phyloP scores from a whole-genome alignment of 2,888 invertebrate genomes.

The Dasysyrphus tricinctus region DNA sequence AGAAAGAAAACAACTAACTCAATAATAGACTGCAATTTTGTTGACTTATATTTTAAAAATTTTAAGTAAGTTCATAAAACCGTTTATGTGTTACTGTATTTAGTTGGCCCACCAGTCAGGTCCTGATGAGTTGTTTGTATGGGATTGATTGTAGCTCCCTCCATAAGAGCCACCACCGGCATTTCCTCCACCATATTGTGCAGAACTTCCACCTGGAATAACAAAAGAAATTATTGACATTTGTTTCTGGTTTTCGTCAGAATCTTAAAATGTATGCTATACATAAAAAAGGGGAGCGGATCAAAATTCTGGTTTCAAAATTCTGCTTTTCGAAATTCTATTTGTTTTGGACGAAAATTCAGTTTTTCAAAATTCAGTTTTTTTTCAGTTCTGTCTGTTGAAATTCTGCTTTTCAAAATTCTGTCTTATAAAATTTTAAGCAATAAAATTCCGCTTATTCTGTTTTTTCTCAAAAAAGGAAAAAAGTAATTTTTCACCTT shows the following conservation, averaged over 20 bases:
- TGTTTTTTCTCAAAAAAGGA: too few relatives aligned
- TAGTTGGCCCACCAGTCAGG: conserved; percentile 74
- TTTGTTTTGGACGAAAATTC: too few relatives aligned
- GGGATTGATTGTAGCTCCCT: conserved; percentile 69
- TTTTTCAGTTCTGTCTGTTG: too few relatives aligned
- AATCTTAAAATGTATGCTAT: not conserved
- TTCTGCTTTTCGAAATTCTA: too few relatives aligned
- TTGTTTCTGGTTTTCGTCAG: not conserved
- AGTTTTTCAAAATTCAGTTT: too few relatives aligned
- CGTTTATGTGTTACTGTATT: conserved; percentile 31
- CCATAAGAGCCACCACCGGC: conserved; percentile 66
- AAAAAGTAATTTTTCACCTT: too few relatives aligned
- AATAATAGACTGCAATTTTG: conserved; percentile 48
- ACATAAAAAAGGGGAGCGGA: too few relatives aligned
- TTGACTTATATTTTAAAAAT: conserved; percentile 47
- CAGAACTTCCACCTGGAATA: conserved; percentile 59
- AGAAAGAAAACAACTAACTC: conserved; percentile 27
- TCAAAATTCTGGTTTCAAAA: too few relatives aligned
- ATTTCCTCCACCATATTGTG: conserved; percentile 42
- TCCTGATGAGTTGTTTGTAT: conserved; percentile 64
- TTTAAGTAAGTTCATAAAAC: conserved; percentile 55
- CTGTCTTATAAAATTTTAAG: too few relatives aligned
- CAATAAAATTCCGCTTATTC: too few relatives aligned
- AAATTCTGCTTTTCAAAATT: too few relatives aligned
- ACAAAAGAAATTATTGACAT: not conserved